These are phyloP conservation scores for Agriotes lineatus DNA, from an alignment of 2,888 invertebrate genomes.

Conservation along the genomic window DNA sequence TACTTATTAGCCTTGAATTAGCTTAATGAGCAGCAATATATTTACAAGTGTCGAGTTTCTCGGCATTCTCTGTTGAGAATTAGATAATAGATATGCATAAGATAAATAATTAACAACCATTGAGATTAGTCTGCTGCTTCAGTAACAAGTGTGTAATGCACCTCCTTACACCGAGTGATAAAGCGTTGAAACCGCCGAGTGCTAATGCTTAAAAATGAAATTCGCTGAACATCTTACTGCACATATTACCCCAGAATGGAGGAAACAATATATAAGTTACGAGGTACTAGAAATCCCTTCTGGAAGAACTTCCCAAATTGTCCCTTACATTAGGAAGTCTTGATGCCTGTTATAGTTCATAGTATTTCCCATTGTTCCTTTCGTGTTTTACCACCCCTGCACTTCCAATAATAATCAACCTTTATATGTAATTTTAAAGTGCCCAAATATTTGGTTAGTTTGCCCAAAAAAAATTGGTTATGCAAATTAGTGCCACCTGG, in stretches of 20 bases:
- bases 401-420: no score
- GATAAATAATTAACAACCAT: slow-evolving; percentile 29
- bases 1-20: neutral
- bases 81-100: slow-evolving; percentile 28
- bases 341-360: no score
- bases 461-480: neutral
- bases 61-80: slow-evolving; percentile 9
- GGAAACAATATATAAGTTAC: slow-evolving; percentile 86
- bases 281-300: slow-evolving; percentile 67
- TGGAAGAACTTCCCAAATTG: neutral
- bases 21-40: no score
- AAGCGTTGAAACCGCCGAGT: neutral
- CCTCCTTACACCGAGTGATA: neutral
- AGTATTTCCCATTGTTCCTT: no score
- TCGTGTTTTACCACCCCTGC: no score
- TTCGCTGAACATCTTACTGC: slow-evolving; percentile 90
- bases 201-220: slow-evolving; percentile 75
- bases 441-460: neutral
- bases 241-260: slow-evolving; percentile 94
- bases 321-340: no score
- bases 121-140: slow-evolving; percentile 31
- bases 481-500: neutral
- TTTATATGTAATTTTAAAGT: neutral
- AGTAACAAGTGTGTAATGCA: slow-evolving; percentile 34
- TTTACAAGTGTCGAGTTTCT: neutral